These are phyloP conservation scores for Protonemura montana DNA, from an alignment of 2,888 invertebrate genomes.

Conservation along the genomic window DNA sequence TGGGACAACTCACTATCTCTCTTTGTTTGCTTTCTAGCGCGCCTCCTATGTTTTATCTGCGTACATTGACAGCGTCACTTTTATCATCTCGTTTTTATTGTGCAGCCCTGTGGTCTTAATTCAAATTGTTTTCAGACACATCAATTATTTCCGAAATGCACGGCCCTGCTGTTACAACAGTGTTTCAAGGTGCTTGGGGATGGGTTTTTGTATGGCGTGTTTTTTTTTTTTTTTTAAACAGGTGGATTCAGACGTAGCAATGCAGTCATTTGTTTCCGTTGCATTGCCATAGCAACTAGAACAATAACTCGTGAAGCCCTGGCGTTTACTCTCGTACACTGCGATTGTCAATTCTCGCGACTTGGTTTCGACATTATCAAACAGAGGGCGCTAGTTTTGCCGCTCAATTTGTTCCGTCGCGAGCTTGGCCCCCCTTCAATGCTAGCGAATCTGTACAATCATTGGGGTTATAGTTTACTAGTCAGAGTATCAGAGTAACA, in stretches of 20 bases:
- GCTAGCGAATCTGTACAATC: too few relatives aligned
- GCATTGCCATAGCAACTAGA: not conserved
- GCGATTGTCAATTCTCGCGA: too few relatives aligned
- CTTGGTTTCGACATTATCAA: too few relatives aligned
- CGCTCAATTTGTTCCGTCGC: too few relatives aligned
- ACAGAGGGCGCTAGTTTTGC: too few relatives aligned
- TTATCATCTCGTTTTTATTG: not conserved
- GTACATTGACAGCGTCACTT: not conserved
- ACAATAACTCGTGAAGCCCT: not conserved
- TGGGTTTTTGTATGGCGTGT: not conserved
- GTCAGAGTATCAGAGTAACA: too few relatives aligned
- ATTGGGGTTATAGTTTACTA: too few relatives aligned
- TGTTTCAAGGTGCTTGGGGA: not conserved
- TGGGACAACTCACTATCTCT: not conserved
- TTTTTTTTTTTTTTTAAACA: not conserved
- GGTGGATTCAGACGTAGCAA: not conserved
- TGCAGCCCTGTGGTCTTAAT: not conserved
- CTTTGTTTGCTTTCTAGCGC: conserved; percentile 9
- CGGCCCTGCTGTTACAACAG: not conserved
- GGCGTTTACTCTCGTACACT: not conserved
- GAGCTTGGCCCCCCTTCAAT: too few relatives aligned
- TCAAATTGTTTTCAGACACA: not conserved
- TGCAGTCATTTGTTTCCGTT: not conserved
- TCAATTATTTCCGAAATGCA: not conserved
- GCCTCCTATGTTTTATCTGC: conserved; percentile 5